A percentile compares a stretch with the other conserved stretches of the same genome.
Conservation (phyloP, 92 coral and sea anemone species). For the Metridium senile region DNA sequence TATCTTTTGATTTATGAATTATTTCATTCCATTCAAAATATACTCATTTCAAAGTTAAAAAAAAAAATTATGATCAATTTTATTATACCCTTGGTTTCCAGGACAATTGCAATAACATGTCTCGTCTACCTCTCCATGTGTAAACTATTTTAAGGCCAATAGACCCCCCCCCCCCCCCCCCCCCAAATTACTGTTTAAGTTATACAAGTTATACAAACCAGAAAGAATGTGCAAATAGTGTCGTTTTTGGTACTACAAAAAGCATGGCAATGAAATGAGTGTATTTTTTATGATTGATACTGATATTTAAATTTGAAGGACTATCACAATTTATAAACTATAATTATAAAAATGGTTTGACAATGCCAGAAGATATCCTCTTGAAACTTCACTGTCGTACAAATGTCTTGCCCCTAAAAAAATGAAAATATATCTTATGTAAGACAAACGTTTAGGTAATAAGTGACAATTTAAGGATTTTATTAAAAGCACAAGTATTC, state of each 20-base stretch:
- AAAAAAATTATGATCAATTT: no score
- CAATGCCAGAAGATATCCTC: not conserved
- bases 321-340: slow-evolving; percentile 3
- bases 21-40: not conserved
- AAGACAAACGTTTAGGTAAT: not conserved
- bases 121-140: no score
- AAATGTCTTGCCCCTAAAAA: slow-evolving; percentile 92
- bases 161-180: not conserved
- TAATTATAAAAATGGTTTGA: slow-evolving; percentile 4
- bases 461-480: no score
- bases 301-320: not conserved
- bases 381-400: slow-evolving; percentile 70
- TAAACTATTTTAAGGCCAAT: no score
- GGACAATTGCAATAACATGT: no score
- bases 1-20: no score
- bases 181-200: not conserved
- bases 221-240: no score
- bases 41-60: not conserved
- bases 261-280: not conserved
- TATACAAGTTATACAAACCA: no score
- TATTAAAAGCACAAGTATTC: no score
- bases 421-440: not conserved
- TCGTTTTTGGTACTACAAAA: not conserved
- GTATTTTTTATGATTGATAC: not conserved
- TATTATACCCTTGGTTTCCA: no score